These are phyloP conservation scores for Saturnia pavonia DNA, from an alignment of 2,888 invertebrate genomes.

Conservation along the genomic window DNA sequence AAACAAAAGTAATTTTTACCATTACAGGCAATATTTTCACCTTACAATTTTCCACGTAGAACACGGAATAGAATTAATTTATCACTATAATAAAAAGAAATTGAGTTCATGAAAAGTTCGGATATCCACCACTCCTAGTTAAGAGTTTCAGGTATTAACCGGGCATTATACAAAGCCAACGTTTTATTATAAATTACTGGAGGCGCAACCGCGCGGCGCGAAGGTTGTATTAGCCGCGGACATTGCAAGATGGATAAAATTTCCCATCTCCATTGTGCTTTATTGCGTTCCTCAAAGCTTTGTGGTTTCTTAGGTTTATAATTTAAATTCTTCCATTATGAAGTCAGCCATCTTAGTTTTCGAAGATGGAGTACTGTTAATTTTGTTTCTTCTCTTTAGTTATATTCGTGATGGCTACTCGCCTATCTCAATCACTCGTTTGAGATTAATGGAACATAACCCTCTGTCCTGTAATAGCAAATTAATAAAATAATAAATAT, in stretches of 20 bases:
- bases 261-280: conserved; percentile 58
- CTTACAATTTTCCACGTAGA: not conserved
- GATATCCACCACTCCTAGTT: conserved; percentile 24
- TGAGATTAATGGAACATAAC: too few species aligned
- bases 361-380: conserved; percentile 33
- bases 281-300: conserved; percentile 56
- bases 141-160: conserved; percentile 48
- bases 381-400: not conserved
- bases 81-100: conserved; percentile 19
- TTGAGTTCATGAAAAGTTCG: conserved; percentile 18
- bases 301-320: conserved; percentile 55
- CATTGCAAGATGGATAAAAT: conserved; percentile 58
- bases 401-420: too few species aligned
- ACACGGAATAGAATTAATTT: conserved; percentile 9
- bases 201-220: conserved; percentile 40
- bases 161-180: conserved; percentile 57
- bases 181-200: conserved; percentile 61
- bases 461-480: too few species aligned
- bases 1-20: not conserved
- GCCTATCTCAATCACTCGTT: too few species aligned
- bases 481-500: too few species aligned
- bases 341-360: conserved; percentile 40
- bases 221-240: conserved; percentile 58
- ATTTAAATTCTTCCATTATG: conserved; percentile 68
- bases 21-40: not conserved